These are phyloP conservation scores for Thripadectes ignobilis DNA, from an alignment of 2,797 vertebrate species.

Conservation along the genomic window DNA sequence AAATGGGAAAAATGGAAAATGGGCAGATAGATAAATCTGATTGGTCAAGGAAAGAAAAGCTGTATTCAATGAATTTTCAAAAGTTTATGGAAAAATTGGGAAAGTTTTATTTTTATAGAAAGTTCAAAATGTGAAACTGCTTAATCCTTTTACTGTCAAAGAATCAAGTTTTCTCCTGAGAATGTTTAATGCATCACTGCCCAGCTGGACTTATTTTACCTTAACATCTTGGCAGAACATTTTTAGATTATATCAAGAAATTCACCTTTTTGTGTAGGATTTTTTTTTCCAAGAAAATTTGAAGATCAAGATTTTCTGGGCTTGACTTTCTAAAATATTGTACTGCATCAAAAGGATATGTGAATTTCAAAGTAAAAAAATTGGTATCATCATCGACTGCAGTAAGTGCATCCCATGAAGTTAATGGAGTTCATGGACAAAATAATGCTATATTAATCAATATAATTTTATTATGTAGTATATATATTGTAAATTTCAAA, in stretches of 20 bases:
- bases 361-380: background rate
- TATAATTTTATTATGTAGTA: background rate
- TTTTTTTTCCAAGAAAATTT: background rate
- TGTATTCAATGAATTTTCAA: background rate
- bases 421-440: background rate
- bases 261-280: background rate
- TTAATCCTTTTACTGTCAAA: background rate
- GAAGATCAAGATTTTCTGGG: background rate
- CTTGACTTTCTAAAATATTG: slow-evolving; percentile 2
- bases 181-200: background rate
- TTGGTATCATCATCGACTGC: background rate
- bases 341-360: background rate
- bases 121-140: background rate
- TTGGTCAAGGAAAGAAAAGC: background rate
- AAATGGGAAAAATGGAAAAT: background rate
- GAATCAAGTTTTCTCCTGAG: background rate
- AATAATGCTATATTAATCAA: background rate
- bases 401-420: background rate
- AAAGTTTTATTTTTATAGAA: background rate
- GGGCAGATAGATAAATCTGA: background rate
- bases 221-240: background rate
- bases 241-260: background rate
- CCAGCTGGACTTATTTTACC: background rate
- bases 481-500: background rate
- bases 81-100: background rate